These are phyloP conservation scores for Acronicta psi DNA, from an alignment of 2,888 invertebrate genomes.

Conservation along the genomic window DNA sequence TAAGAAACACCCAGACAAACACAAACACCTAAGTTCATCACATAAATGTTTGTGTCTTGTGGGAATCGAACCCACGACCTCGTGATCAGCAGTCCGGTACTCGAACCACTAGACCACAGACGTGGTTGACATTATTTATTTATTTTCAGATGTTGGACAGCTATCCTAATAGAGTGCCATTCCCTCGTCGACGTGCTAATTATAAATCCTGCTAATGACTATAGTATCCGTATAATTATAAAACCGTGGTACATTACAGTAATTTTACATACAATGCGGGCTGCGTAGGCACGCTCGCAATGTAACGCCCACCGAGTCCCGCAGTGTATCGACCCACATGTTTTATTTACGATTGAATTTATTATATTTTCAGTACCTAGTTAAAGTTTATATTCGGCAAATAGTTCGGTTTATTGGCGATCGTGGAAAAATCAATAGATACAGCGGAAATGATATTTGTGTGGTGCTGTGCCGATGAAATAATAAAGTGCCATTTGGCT, in stretches of 20 bases:
- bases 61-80: too few species aligned
- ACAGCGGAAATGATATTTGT: slow-evolving; percentile 5
- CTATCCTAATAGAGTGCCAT: not conserved
- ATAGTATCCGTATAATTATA: slow-evolving; percentile 1
- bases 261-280: slow-evolving; percentile 9
- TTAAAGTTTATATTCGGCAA: not conserved
- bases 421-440: slow-evolving; percentile 13
- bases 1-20: too few species aligned
- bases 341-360: slow-evolving; percentile 9
- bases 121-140: too few species aligned
- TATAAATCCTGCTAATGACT: slow-evolving; percentile 6
- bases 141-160: too few species aligned
- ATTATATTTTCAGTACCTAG: slow-evolving; percentile 2
- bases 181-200: not conserved
- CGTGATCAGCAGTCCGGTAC: too few species aligned
- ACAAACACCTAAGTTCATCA: too few species aligned
- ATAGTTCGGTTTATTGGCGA: slow-evolving; percentile 12
- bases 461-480: slow-evolving; percentile 2
- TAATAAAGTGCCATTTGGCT: slow-evolving; percentile 5
- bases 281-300: slow-evolving; percentile 15
- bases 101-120: too few species aligned
- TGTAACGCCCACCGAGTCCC: slow-evolving; percentile 1
- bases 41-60: too few species aligned
- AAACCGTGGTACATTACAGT: not conserved
- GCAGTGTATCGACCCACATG: slow-evolving; percentile 3